Evolutionary conservation across 2,113 vertebrate species (phyloP), one percentile per base, ranked within the genome.

Genomic region (Progne subis): DNA sequence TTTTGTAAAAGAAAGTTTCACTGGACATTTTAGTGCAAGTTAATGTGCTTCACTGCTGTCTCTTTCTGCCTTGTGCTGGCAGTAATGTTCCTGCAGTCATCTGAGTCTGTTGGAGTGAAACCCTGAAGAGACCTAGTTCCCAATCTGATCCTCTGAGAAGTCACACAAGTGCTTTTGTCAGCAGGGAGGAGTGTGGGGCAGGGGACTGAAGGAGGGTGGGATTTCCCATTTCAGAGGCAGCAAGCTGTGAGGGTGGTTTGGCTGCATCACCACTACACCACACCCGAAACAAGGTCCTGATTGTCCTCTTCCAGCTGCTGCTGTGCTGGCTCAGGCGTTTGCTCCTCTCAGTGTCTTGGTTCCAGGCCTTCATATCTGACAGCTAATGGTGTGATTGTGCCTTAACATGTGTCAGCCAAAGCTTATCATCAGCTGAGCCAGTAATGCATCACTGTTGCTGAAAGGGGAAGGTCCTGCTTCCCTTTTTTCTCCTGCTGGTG

Each of bases 241-340:
- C 84, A 63, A 68, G 84, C 60, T 86, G 60, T 39, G 60, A 12
- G 56, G 26, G 74, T 95, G 85, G 85, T 88, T 96, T 84, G 77
- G 57, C 85, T 82, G 11, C 88, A 69, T 94, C 85, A 76, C 44
- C 43, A 8, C 69, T n/a, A 5, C 32, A 52, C 96, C 96, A 95
- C 95, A 92, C 96, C 95, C 71, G 0, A 64, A 57, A 57, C 53
- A 69, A 78, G 67, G 92, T 60, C 75, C 23, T 29, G 25, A 31
- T 78, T 72, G 72, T 90, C 50, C 71, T 79, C 44, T 81, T 80
- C 75, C 61, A 90, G n/a, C 82, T 86, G 61, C 34, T 89, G 65
- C 57, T 94, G n/a, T 93, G 96, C 95, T 96, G 85, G 82, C 95
- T 96, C 90, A 86, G 95, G 90, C 25, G 6, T 31, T 90, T 82